Conservation (phyloP, 2,113 vertebrate genomes). For the Cettia cetti region DNA sequence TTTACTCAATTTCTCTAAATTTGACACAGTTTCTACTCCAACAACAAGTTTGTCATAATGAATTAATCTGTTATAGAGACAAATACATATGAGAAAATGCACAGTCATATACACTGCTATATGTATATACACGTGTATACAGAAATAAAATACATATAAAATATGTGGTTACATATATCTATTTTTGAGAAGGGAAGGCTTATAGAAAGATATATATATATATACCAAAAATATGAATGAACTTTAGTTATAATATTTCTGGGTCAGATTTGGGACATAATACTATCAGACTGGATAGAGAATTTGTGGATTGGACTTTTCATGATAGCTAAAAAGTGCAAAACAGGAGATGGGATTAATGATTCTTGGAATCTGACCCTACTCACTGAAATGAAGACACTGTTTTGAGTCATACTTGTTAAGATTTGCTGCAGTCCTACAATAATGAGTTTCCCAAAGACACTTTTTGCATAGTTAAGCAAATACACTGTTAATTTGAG, state of each 20-base stretch:
- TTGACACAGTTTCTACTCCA: background rate
- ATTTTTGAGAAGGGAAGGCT: background rate
- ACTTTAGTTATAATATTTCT: background rate
- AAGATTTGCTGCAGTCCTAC: background rate
- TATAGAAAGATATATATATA: background rate
- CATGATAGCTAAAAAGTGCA: background rate
- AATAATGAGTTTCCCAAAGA: background rate
- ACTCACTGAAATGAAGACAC: background rate
- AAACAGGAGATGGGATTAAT: background rate
- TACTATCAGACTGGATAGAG: background rate
- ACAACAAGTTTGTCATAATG: background rate
- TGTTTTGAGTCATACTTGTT: background rate
- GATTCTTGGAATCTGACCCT: background rate
- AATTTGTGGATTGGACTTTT: background rate
- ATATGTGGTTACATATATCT: too few relatives aligned
- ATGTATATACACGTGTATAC: too few relatives aligned
- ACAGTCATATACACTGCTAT: background rate
- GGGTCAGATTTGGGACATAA: background rate
- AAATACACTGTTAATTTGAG: constrained; percentile 11
- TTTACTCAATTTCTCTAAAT: background rate
- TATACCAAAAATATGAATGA: background rate
- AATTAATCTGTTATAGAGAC: background rate
- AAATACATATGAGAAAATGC: background rate
- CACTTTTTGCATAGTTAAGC: background rate
- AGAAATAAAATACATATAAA: background rate